Conservation (phyloP, 2,888 invertebrate species). For the Himalopsyche anomala region DNA sequence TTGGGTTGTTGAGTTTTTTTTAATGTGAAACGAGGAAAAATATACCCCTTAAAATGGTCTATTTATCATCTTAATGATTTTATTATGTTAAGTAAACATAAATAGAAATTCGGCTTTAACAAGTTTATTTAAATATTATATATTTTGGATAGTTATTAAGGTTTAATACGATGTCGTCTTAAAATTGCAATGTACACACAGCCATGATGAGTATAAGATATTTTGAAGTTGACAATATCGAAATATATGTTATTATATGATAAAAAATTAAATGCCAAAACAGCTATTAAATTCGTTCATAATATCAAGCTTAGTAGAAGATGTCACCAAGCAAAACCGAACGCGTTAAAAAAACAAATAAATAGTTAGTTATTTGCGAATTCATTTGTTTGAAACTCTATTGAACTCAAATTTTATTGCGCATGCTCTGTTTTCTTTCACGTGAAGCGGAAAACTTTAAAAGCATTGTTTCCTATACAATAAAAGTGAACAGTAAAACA, state of each 20-base stretch:
- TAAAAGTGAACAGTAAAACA: neutral
- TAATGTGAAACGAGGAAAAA: neutral
- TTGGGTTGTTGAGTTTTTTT: neutral
- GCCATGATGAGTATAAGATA: no score
- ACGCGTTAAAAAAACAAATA: neutral
- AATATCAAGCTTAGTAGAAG: neutral
- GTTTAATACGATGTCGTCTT: no score
- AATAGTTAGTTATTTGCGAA: neutral
- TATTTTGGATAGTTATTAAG: no score
- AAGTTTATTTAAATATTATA: no score
- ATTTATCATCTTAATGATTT: no score
- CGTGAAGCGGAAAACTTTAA: constrained; percentile 54
- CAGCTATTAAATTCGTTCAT: neutral
- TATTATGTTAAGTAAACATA: no score
- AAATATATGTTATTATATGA: no score
- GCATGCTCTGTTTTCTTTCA: constrained; percentile 52
- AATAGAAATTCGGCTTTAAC: no score
- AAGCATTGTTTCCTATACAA: constrained; percentile 54
- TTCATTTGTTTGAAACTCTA: neutral
- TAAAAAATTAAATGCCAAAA: no score
- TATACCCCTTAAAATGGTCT: neutral
- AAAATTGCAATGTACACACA: no score
- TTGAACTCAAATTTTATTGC: constrained; percentile 53
- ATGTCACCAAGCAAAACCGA: constrained; percentile 12
- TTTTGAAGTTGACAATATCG: no score